Evolutionary conservation across 2,113 vertebrate genomes (phyloP).

Genomic region (Coturnix japonica): DNA sequence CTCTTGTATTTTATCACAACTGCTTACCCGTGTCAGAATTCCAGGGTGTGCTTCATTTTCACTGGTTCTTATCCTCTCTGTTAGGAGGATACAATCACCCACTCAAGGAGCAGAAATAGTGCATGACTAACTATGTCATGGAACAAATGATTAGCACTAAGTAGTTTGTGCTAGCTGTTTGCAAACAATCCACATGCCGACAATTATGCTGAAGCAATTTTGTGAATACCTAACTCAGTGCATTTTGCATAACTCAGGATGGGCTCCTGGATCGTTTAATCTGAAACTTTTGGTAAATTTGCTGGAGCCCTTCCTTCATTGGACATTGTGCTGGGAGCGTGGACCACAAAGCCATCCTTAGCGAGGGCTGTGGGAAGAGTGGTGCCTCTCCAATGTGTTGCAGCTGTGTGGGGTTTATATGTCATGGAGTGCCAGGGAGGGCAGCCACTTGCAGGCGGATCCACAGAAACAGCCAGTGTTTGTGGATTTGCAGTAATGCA

Average conservation of each 20-base stretch:
- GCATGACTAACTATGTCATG: constrained; percentile 53
- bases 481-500: fast-evolving
- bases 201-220: constrained; percentile 50
- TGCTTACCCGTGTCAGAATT: not conserved
- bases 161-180: constrained; percentile 64
- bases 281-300: not conserved
- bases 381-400: not conserved
- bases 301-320: not conserved
- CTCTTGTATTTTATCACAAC: not conserved
- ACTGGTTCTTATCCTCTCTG: constrained; percentile 31
- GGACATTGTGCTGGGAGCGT: not conserved
- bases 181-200: constrained; percentile 51
- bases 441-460: fast-evolving
- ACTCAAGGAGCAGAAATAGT: constrained; percentile 61
- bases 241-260: constrained; percentile 47
- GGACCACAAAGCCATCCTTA: not conserved
- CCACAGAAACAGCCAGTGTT: not conserved
- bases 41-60: not conserved
- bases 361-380: fast-evolving
- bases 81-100: constrained; percentile 59
- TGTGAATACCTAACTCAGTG: constrained; percentile 58
- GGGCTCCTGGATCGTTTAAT: constrained; percentile 7
- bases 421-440: not conserved
- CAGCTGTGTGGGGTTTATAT: not conserved
- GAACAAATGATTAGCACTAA: constrained; percentile 67